Percentiles rank a stretch among this genome's conserved stretches.
phyloP scores from a whole-genome alignment of 1,140 invertebrate species.

The Penaeus japonicus region DNA sequence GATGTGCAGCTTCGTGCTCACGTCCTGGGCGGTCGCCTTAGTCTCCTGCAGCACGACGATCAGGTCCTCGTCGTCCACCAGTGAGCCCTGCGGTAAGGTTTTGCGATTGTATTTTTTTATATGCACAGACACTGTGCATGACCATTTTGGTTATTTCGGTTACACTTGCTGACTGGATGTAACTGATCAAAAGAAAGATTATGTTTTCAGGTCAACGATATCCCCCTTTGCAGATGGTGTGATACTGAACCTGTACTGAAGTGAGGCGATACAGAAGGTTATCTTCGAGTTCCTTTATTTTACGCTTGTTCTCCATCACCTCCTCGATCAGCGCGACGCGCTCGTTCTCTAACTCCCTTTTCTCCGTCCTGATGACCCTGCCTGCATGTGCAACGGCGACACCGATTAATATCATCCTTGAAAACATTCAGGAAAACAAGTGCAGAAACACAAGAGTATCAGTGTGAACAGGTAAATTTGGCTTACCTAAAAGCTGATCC shows the following conservation, averaged over 20 bases:
- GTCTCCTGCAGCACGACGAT: constrained; percentile 92
- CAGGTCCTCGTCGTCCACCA: constrained; percentile 95
- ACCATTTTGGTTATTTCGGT: too few species aligned
- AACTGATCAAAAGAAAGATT: too few species aligned
- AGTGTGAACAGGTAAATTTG: too few species aligned
- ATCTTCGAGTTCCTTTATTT: constrained; percentile 95
- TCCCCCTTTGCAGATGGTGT: too few species aligned
- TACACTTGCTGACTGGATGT: too few species aligned
- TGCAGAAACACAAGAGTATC: too few species aligned
- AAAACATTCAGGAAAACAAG: too few species aligned
- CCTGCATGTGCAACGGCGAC: constrained; percentile 64
- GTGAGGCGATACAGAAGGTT: constrained; percentile 89
- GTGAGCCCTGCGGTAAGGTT: constrained; percentile 73
- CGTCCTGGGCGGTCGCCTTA: constrained; percentile 92
- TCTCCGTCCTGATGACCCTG: constrained; percentile 94
- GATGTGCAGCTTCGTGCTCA: constrained; percentile 90
- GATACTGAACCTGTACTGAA: constrained; percentile 76
- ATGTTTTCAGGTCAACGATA: too few species aligned
- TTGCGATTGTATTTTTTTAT: too few species aligned
- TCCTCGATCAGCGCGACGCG: constrained; percentile 92
- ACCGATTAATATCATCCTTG: neutral
- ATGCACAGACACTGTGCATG: too few species aligned
- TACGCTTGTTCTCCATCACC: constrained; percentile 93
- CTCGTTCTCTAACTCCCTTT: constrained; percentile 93
- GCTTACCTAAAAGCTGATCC: constrained; percentile 86